phyloP scores from a whole-genome alignment of 1,140 invertebrate species.

The Drosophila aff. region DNA sequence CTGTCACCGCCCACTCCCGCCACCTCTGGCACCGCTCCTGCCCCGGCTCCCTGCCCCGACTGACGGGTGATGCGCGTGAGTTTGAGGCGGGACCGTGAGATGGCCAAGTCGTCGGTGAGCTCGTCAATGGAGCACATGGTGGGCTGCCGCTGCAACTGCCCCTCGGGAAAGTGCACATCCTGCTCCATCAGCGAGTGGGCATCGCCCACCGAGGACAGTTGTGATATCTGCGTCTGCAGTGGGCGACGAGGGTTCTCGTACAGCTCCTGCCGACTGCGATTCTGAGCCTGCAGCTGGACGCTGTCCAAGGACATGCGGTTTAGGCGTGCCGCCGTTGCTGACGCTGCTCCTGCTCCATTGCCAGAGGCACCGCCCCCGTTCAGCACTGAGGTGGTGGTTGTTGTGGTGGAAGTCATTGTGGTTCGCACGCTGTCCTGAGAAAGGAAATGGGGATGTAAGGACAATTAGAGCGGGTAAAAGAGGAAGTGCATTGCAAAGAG shows the following conservation, averaged over 20 bases:
- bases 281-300: constrained; percentile 83
- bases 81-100: constrained; percentile 70
- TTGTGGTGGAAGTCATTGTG: constrained; percentile 73
- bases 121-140: constrained; percentile 77
- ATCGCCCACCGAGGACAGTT: constrained; percentile 77
- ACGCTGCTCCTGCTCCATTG: constrained; percentile 27
- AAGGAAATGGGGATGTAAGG: constrained; percentile 12
- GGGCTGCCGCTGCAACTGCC: constrained; percentile 50
- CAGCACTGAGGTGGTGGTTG: constrained; percentile 58
- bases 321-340: constrained; percentile 36
- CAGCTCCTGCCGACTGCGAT: constrained; percentile 74
- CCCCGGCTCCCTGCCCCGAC: constrained; percentile 3
- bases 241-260: constrained; percentile 61
- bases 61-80: constrained; percentile 76
- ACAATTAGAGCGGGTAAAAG: constrained; percentile 26
- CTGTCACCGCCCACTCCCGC: constrained; percentile 7
- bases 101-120: constrained; percentile 37
- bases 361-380: constrained; percentile 47
- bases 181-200: constrained; percentile 75
- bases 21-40: neutral
- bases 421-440: constrained; percentile 80
- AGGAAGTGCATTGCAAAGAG: neutral
- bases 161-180: constrained; percentile 63
- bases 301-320: constrained; percentile 70
- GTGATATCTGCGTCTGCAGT: constrained; percentile 78